Percentiles rank a stretch among this genome's conserved stretches.
Evolutionary conservation across 2,888 invertebrate species (phyloP).

Genomic region (Drosophila falleni): DNA sequence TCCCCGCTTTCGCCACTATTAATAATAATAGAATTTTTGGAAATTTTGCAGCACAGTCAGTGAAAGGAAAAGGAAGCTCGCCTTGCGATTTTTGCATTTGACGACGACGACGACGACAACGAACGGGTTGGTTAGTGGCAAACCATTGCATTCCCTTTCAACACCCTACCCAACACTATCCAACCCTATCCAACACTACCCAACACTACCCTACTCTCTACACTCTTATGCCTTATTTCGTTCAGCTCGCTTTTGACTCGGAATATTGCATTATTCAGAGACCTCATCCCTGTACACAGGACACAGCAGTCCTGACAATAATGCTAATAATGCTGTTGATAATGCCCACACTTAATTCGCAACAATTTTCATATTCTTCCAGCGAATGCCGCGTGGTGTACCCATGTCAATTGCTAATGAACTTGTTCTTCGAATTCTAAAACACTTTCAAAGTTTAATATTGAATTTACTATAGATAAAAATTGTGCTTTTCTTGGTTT

Average conservation of each 20-base stretch:
- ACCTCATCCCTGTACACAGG: conserved; percentile 20
- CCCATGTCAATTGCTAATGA: conserved; percentile 26
- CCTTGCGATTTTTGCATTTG: conserved; percentile 75
- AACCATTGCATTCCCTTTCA: conserved; percentile 34
- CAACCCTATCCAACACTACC: background rate
- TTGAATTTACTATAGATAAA: background rate
- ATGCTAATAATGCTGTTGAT: conserved; percentile 69
- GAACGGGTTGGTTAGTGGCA: conserved; percentile 62
- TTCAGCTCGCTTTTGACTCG: conserved; percentile 26
- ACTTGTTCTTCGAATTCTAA: conserved; percentile 24
- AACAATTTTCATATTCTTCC: conserved; percentile 31
- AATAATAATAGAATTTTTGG: conserved; percentile 80
- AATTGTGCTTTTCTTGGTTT: background rate
- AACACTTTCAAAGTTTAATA: background rate
- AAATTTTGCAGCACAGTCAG: conserved; percentile 64
- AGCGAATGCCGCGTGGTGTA: background rate
- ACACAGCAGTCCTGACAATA: conserved; percentile 57
- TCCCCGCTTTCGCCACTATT: conserved; percentile 58
- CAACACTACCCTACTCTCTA: background rate
- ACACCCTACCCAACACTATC: conserved; percentile 3
- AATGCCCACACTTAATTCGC: conserved; percentile 47
- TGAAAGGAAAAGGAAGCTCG: conserved; percentile 74
- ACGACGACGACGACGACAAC: conserved; percentile 57
- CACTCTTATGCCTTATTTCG: background rate
- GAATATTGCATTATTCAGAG: conserved; percentile 47